phyloP scores from a whole-genome alignment of 2,888 invertebrate genomes.

The Acanthacorydalis orientalis region DNA sequence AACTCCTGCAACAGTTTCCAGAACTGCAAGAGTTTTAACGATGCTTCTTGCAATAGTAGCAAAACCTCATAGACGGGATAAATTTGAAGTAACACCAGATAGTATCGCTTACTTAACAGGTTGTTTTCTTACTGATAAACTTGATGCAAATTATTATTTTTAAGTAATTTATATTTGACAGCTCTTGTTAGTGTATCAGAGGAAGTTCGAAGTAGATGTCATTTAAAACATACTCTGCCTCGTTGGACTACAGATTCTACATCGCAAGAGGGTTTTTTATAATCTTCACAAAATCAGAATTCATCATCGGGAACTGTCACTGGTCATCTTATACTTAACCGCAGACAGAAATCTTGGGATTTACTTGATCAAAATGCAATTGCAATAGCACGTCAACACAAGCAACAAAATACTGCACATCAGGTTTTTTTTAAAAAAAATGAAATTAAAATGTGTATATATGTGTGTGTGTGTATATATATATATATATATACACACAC shows the following conservation, averaged over 20 bases:
- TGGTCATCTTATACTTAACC: conserved; percentile 23
- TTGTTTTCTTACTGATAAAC: conserved; percentile 10
- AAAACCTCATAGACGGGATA: conserved; percentile 69
- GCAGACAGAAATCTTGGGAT: conserved; percentile 89
- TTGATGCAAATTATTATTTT: background rate
- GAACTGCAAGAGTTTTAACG: conserved; percentile 76
- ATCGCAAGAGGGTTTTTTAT: conserved; percentile 27
- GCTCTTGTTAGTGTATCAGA: conserved; percentile 93
- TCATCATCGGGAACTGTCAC: conserved; percentile 11
- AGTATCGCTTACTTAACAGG: conserved; percentile 86
- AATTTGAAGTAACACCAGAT: conserved; percentile 85
- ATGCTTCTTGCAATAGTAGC: conserved; percentile 79
- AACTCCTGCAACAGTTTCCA: conserved; percentile 75
- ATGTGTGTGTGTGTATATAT: too few relatives aligned
- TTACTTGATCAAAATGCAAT: conserved; percentile 75
- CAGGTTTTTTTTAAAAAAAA: conserved; percentile 29
- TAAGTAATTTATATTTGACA: conserved; percentile 15
- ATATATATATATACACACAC: too few relatives aligned
- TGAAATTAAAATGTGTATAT: too few relatives aligned
- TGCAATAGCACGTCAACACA: conserved; percentile 52
- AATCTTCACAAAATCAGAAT: conserved; percentile 16
- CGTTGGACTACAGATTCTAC: conserved; percentile 52
- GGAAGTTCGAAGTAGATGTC: conserved; percentile 90
- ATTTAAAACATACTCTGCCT: conserved; percentile 72
- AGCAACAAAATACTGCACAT: conserved; percentile 35